phyloP scores from a whole-genome alignment of 2,113 vertebrate genomes.

The Vulpes vulpes region DNA sequence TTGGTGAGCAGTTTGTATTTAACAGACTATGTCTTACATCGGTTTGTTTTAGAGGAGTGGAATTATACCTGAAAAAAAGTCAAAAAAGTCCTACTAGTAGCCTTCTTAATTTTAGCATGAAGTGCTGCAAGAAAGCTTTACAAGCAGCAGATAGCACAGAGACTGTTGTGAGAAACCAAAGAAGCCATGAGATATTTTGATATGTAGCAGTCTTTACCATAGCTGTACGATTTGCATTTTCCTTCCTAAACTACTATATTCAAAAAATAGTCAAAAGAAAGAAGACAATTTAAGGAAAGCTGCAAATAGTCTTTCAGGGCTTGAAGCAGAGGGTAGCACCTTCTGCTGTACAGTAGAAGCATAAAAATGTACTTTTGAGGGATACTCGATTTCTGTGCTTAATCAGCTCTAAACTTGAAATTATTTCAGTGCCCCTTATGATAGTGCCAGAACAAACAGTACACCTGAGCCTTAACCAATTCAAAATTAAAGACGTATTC shows the following conservation, averaged over 20 bases:
- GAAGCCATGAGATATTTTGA: constrained; percentile 41
- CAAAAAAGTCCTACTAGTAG: not conserved
- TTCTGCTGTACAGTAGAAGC: not conserved
- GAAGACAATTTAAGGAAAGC: constrained; percentile 41
- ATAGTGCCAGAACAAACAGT: not conserved
- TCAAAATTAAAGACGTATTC: constrained; percentile 62
- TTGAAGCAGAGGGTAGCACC: constrained; percentile 51
- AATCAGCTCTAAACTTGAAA: constrained; percentile 16
- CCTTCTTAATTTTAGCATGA: constrained; percentile 55
- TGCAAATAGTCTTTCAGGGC: constrained; percentile 40
- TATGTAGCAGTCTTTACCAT: not conserved
- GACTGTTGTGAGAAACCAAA: constrained; percentile 14
- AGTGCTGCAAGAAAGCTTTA: constrained; percentile 38
- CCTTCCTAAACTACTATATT: constrained; percentile 44
- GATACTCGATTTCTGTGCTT: constrained; percentile 18
- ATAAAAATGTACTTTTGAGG: constrained; percentile 60
- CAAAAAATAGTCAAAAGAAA: not conserved
- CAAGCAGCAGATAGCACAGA: constrained; percentile 43
- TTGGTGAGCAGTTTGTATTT: not conserved
- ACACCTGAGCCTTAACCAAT: not conserved
- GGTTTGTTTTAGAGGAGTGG: not conserved
- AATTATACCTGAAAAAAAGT: not conserved
- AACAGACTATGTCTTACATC: not conserved
- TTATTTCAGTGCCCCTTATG: not conserved
- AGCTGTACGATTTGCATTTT: constrained; percentile 54